Evolutionary conservation across 2,888 invertebrate genomes (phyloP), one percentile per base, ranked within the genome.

Genomic region (Pristionchus exspectatus): DNA sequence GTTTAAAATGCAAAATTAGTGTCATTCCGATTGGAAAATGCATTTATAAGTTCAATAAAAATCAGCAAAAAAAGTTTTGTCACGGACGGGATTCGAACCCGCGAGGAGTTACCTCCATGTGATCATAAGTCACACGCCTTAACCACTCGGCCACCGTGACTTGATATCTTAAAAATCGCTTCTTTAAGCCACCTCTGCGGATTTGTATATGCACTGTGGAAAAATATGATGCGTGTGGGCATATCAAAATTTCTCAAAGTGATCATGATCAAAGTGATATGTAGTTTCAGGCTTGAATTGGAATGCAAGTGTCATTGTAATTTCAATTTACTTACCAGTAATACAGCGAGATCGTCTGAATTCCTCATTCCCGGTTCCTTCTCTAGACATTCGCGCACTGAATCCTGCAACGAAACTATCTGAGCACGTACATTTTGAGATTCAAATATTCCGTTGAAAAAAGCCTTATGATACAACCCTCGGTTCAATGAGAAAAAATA

Each of bases 311-410:
- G 18, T 54, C 18, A 16, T 54, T 54, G 54, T 21, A 56, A 56
- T 14, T 21, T 56, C 2, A 30, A 74, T 38, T 5, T 0, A 85
- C 88, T 87, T 33, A 93, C 93, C 91, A 99, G 96, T 14, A 99
- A 96, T 90, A 97, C 97, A 96, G 98, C 98, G 94, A 99, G 97
- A 95, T 99, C 99, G 94, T 98, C 98, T 93, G 98, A 98, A 69
- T 97, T 97, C 94, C 99, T 96, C 95, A 99, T 98, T 86, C 97
- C 97, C 24, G 99, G 98, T 95, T 98, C 98, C 95, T 98, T 99
- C 95, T 99, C 98, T 92, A 99, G 96, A 95, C 98, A 98, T 96
- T 99, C 99, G 91, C 98, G 96, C 21, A 99, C 98, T 91, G 98
- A 97, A 96, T 99, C 99, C 77, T 93, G 90, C 72, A 92, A 93